Evolutionary conservation across 2,113 vertebrate genomes (phyloP), one percentile per base, ranked within the genome.

Genomic region (Trogon melanurus): DNA sequence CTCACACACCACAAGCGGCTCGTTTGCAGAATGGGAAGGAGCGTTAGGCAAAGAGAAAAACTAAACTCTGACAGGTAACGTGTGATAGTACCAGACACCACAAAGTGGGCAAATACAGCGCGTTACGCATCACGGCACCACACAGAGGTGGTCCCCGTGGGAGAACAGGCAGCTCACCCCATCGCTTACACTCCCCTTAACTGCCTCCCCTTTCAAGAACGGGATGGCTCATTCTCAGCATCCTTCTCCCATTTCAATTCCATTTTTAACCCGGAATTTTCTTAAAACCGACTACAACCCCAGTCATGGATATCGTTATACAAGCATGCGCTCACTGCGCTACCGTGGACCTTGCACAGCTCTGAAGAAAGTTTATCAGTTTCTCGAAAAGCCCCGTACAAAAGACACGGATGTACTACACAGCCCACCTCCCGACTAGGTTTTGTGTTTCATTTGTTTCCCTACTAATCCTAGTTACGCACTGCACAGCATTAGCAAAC

Each of bases 81-180:
- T 0, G 1, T 0, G 1, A 29, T 0, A 51, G 38, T 2, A 57
- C 2, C 54, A 30, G 45, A n/a, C 13, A 48, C 60, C 45, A n/a
- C 7, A 6, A 47, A 58, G 19, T 26, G 13, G 5, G 34, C 12
- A 23, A 2, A 27, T 6, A n/a, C 29, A 61, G 7, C 0, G 1
- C 11, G 12, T 34, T 70, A 36, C 1, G 36, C 2, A 20, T 1
- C 32, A 13, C 6, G 71, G 17, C 18, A 27, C 9, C 8, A 19
- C 5, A 2, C 22, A 51, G 48, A 26, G 27, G 54, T 1, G 18
- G 15, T 34, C 11, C 27, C 51, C 45, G 15, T 4, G 50, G 12
- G 26, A 29, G 79, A 69, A 69, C 13, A 16, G 23, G 8, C 8
- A 4, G 9, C 36, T 38, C 34, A 25, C 25, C 19, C 32, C 26